Evolutionary conservation across 2,797 vertebrate genomes (phyloP).

Genomic region (Lemur catta): DNA sequence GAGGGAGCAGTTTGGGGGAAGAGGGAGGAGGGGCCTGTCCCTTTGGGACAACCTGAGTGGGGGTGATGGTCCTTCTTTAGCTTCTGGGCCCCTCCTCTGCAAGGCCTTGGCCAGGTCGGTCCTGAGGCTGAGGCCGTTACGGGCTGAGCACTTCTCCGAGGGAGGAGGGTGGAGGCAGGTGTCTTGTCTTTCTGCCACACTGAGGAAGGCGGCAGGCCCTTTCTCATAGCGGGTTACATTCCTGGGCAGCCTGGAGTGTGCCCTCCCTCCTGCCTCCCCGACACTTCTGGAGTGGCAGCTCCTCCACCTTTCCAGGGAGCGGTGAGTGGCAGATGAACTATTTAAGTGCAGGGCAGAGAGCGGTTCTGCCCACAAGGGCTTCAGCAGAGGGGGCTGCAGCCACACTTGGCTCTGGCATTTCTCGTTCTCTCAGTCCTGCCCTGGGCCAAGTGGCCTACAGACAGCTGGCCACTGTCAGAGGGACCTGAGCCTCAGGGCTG

Average conservation of each 20-base stretch:
- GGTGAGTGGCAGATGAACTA: neutral
- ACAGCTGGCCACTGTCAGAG: neutral
- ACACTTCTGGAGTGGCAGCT: accelerated
- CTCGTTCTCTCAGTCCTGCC: neutral
- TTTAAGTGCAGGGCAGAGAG: neutral
- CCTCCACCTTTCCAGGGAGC: neutral
- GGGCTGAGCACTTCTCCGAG: neutral
- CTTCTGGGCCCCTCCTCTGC: neutral
- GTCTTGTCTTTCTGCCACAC: neutral
- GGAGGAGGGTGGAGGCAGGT: neutral
- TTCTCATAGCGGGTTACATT: neutral
- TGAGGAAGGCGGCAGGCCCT: neutral
- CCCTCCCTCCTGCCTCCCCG: neutral
- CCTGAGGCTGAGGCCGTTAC: neutral
- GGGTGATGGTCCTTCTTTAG: neutral
- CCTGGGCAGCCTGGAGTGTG: neutral
- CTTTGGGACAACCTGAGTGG: neutral
- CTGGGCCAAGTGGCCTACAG: neutral
- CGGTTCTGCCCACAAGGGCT: neutral
- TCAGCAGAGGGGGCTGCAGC: neutral
- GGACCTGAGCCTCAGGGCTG: accelerated
- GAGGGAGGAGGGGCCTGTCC: neutral
- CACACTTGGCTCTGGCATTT: neutral
- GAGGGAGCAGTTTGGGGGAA: neutral
- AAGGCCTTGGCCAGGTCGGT: neutral